These are phyloP conservation scores for Junonia oenone DNA, from an alignment of 2,888 invertebrate genomes.

Conservation along the genomic window DNA sequence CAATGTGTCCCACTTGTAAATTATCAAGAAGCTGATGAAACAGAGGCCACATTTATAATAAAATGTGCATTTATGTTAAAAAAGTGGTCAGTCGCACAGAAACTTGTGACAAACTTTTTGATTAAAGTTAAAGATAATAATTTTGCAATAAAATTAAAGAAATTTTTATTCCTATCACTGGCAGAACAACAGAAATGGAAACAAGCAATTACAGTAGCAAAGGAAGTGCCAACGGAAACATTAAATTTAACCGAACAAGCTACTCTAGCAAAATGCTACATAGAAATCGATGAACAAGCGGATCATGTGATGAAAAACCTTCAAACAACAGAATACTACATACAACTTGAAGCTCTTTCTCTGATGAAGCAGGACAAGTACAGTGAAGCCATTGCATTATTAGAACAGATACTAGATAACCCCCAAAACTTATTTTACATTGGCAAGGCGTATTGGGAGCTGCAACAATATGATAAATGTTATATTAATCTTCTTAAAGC, in stretches of 20 bases:
- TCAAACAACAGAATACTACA: constrained; percentile 44
- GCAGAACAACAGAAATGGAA: constrained; percentile 71
- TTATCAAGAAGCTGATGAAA: constrained; percentile 55
- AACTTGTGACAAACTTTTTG: constrained; percentile 60
- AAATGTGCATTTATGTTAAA: constrained; percentile 60
- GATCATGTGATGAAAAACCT: constrained; percentile 49
- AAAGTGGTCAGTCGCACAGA: constrained; percentile 64
- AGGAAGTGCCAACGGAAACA: constrained; percentile 44
- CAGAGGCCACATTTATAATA: constrained; percentile 59
- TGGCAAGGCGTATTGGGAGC: constrained; percentile 81
- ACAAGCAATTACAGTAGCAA: constrained; percentile 61
- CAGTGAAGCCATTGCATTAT: constrained; percentile 74
- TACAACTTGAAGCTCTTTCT: constrained; percentile 70
- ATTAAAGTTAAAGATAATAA: constrained; percentile 50
- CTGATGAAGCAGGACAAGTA: constrained; percentile 71
- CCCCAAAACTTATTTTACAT: constrained; percentile 78
- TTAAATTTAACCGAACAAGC: constrained; percentile 48
- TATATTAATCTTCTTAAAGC: constrained; percentile 83
- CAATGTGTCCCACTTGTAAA: constrained; percentile 64
- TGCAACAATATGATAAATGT: constrained; percentile 80
- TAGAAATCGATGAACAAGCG: constrained; percentile 50
- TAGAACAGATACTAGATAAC: constrained; percentile 63
- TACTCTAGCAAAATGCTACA: constrained; percentile 55
- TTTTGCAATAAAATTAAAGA: constrained; percentile 47
- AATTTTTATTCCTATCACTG: constrained; percentile 52